Percentiles rank a stretch among this genome's conserved stretches.
phyloP scores from a whole-genome alignment of 1,140 invertebrate genomes.

The Marisa cornuarietis region DNA sequence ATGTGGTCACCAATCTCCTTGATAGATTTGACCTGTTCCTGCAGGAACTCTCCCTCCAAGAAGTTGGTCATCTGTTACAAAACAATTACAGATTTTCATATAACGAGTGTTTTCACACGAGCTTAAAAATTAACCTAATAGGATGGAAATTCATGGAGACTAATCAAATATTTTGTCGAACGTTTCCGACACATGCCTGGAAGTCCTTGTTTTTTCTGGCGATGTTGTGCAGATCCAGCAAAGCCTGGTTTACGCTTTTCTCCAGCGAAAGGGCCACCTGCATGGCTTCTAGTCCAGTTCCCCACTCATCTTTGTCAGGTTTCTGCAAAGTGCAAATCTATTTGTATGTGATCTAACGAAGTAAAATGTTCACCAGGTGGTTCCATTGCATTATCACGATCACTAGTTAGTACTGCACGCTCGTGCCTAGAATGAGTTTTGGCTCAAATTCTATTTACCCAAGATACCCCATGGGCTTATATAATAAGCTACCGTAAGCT shows the following conservation, averaged over 20 bases:
- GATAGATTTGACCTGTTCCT: slow-evolving; percentile 74
- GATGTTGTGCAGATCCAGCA: slow-evolving; percentile 76
- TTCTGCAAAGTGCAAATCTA: slow-evolving; percentile 53
- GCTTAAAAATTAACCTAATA: too few relatives aligned
- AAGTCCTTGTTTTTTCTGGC: slow-evolving; percentile 75
- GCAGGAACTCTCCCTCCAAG: slow-evolving; percentile 71
- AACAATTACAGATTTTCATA: neutral
- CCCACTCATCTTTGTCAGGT: slow-evolving; percentile 74
- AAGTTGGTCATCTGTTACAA: slow-evolving; percentile 69
- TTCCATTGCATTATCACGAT: too few relatives aligned
- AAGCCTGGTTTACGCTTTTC: slow-evolving; percentile 80
- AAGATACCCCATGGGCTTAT: too few relatives aligned
- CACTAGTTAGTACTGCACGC: too few relatives aligned
- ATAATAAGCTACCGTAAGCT: too few relatives aligned
- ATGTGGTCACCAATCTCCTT: slow-evolving; percentile 72
- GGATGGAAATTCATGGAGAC: too few relatives aligned
- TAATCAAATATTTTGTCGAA: neutral
- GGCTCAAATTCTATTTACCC: too few relatives aligned
- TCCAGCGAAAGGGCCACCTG: slow-evolving; percentile 78
- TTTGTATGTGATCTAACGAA: too few relatives aligned
- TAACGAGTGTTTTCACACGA: neutral
- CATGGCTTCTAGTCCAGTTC: slow-evolving; percentile 75
- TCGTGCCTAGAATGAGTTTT: too few relatives aligned
- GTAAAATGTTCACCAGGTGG: too few relatives aligned
- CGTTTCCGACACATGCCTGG: slow-evolving; percentile 59